These are phyloP conservation scores for Acanthoscelides obtectus DNA, from an alignment of 2,888 invertebrate genomes.

Conservation along the genomic window DNA sequence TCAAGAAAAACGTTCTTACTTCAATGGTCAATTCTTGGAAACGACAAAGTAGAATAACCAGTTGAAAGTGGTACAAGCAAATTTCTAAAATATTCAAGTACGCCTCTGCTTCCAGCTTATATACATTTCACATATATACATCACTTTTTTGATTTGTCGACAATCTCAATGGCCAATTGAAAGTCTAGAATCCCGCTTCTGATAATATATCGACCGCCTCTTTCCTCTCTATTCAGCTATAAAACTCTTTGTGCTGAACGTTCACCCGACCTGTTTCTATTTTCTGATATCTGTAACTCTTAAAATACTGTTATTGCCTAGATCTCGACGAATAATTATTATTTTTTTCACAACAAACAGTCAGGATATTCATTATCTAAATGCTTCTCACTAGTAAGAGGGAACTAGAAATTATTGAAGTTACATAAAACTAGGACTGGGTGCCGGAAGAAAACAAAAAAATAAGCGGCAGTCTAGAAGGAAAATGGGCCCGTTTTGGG, in stretches of 20 bases:
- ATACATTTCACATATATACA: not conserved
- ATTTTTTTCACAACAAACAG: not conserved
- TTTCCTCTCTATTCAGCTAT: not conserved
- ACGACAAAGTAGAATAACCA: too few species aligned
- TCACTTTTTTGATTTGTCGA: not conserved
- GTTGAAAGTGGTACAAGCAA: too few species aligned
- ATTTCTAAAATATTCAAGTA: not conserved
- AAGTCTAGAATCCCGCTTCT: not conserved
- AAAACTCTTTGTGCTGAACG: not conserved
- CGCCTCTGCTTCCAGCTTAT: not conserved
- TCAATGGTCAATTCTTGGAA: too few species aligned
- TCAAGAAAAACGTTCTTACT: too few species aligned
- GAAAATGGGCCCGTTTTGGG: too few species aligned
- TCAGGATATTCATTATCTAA: too few species aligned
- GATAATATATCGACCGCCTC: not conserved
- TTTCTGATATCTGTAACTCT: not conserved
- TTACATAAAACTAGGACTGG: too few species aligned
- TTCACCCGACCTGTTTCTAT: not conserved
- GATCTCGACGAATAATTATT: not conserved
- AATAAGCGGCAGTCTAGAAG: too few species aligned
- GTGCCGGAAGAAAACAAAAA: too few species aligned
- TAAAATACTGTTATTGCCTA: not conserved
- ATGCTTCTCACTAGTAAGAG: too few species aligned
- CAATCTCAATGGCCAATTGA: not conserved
- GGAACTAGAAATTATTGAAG: too few species aligned